These are phyloP conservation scores for Bedellia somnulentella DNA, from an alignment of 2,888 invertebrate genomes.

Conservation along the genomic window DNA sequence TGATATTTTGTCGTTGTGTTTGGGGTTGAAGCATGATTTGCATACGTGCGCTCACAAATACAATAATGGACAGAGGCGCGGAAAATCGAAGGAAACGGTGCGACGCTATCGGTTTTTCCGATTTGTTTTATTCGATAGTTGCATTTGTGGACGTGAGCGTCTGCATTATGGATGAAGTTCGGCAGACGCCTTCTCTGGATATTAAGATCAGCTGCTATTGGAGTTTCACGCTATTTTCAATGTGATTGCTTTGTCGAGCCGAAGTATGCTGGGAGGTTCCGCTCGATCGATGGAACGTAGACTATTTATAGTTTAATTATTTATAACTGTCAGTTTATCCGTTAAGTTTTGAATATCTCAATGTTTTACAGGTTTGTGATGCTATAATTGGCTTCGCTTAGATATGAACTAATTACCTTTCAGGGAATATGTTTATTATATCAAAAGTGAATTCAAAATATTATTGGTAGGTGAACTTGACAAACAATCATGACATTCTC, in stretches of 20 bases:
- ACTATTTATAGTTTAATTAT: too few species aligned
- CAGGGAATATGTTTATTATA: too few species aligned
- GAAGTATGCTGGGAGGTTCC: too few species aligned
- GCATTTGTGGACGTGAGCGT: constrained; percentile 13
- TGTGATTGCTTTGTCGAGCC: constrained; percentile 1
- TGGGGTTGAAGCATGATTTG: constrained; percentile 34
- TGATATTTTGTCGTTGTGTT: constrained; percentile 13
- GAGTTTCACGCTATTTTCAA: neutral
- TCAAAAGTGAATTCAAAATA: too few species aligned
- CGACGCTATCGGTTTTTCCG: constrained; percentile 36
- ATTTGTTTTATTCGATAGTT: constrained; percentile 26
- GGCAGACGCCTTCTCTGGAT: neutral
- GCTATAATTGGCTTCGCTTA: too few species aligned
- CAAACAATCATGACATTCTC: too few species aligned
- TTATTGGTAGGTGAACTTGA: too few species aligned
- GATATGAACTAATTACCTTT: too few species aligned
- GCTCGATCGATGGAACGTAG: too few species aligned
- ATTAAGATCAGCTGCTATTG: constrained; percentile 2
- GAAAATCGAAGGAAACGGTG: constrained; percentile 46
- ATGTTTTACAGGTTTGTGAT: too few species aligned
- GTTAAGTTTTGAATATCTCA: too few species aligned
- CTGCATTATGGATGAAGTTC: constrained; percentile 30
- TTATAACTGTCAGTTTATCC: too few species aligned
- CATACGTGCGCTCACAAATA: constrained; percentile 46
- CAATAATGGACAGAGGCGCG: constrained; percentile 43